Conservation (phyloP, 2,113 vertebrate genomes). For the Neoarius graeffei region DNA sequence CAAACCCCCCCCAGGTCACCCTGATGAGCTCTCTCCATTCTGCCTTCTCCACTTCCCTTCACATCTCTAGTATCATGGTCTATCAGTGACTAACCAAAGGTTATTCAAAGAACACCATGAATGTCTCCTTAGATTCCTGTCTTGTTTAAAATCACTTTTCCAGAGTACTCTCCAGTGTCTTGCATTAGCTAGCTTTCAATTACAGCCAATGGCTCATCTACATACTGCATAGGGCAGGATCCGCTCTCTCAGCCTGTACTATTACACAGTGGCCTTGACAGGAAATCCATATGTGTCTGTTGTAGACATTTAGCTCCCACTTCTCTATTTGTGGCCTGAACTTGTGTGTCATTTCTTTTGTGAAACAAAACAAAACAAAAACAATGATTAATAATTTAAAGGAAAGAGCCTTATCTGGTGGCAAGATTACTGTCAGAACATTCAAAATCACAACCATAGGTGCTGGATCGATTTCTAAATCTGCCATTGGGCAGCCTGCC, state of each 20-base stretch:
- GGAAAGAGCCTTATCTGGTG: constrained; percentile 38
- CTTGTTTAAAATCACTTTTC: constrained; percentile 49
- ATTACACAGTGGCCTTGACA: constrained; percentile 70
- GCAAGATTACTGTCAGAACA: constrained; percentile 36
- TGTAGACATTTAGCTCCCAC: constrained; percentile 68
- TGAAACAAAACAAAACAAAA: constrained; percentile 32
- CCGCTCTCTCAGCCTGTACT: constrained; percentile 60
- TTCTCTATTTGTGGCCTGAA: constrained; percentile 50
- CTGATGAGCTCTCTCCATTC: constrained; percentile 55
- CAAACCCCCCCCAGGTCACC: constrained; percentile 51
- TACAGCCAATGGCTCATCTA: constrained; percentile 66
- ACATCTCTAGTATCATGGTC: constrained; percentile 36
- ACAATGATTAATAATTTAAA: constrained; percentile 53
- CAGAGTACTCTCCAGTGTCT: constrained; percentile 44
- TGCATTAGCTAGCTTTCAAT: constrained; percentile 59
- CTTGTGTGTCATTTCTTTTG: constrained; percentile 47
- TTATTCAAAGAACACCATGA: constrained; percentile 55
- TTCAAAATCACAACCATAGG: constrained; percentile 44
- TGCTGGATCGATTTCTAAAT: constrained; percentile 49
- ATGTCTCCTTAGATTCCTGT: constrained; percentile 46
- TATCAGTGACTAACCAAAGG: constrained; percentile 57
- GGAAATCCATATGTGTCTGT: constrained; percentile 73
- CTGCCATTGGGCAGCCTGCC: constrained; percentile 34
- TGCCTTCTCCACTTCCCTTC: constrained; percentile 38
- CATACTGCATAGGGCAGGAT: constrained; percentile 62